These are phyloP conservation scores for Sylvia borin DNA, from an alignment of 2,797 vertebrate species.

Conservation along the genomic window DNA sequence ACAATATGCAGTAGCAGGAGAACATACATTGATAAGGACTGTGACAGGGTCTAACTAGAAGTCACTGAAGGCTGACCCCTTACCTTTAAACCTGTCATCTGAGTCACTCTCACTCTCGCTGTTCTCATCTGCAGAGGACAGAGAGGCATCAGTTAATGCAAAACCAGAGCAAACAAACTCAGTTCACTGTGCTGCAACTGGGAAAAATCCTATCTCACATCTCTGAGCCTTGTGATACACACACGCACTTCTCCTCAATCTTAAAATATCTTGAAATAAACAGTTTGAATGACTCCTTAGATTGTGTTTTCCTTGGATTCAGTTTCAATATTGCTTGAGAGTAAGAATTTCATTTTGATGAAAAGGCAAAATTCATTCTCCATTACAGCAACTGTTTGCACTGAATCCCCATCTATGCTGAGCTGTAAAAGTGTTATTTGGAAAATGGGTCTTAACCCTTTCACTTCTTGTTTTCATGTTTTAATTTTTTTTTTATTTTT, in stretches of 20 bases:
- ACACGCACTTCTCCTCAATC: neutral
- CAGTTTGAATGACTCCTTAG: neutral
- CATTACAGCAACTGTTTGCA: neutral
- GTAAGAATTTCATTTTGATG: neutral
- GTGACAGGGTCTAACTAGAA: neutral
- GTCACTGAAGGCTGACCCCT: slow-evolving; percentile 59
- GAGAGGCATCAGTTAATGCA: slow-evolving; percentile 53
- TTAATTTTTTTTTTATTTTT: neutral
- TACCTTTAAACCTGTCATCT: slow-evolving; percentile 99
- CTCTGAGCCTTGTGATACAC: neutral
- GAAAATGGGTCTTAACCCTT: neutral
- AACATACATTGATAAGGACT: neutral
- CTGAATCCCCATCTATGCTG: neutral
- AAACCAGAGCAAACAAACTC: slow-evolving; percentile 30
- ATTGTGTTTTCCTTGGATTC: neutral
- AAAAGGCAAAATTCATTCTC: neutral
- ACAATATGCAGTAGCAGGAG: neutral
- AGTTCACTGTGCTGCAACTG: neutral
- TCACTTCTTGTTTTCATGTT: neutral
- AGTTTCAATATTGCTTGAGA: neutral
- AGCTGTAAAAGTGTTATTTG: neutral
- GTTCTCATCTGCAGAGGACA: slow-evolving; percentile 92
- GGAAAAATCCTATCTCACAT: neutral
- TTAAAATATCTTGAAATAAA: slow-evolving; percentile 9
- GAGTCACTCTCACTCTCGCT: slow-evolving; percentile 99